phyloP scores from a whole-genome alignment of 1,140 invertebrate genomes.

The Octopus sinensis region DNA sequence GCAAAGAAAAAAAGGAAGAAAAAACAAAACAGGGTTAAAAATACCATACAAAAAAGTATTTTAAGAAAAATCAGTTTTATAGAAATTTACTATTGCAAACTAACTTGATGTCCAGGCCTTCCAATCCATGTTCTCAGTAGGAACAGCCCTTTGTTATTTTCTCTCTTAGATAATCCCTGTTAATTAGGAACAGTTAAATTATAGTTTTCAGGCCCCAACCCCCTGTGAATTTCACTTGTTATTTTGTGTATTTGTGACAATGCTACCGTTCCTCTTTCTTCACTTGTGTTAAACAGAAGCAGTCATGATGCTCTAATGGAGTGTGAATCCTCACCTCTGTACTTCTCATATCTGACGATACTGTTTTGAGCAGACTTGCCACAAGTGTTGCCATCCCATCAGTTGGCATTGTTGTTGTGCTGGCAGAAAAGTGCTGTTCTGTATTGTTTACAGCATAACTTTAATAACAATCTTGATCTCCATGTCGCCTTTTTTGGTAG shows the following conservation, averaged over 20 bases:
- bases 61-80: no score
- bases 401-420: no score
- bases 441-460: constrained; percentile 1
- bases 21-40: no score
- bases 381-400: constrained; percentile 4
- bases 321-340: neutral
- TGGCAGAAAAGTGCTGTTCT: neutral
- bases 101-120: neutral
- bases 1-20: no score
- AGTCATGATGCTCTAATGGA: no score
- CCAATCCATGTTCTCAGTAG: constrained; percentile 7
- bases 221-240: no score
- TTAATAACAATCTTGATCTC: constrained; percentile 3
- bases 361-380: constrained; percentile 1
- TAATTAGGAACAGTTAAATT: no score
- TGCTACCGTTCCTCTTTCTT: neutral
- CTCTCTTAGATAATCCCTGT: neutral
- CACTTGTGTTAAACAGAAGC: neutral
- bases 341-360: neutral
- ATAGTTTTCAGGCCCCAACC: no score
- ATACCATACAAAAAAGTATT: no score
- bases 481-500: constrained; percentile 13
- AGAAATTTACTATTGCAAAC: no score
- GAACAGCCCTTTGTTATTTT: constrained; percentile 3
- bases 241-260: neutral